These are phyloP conservation scores for Lepidurus apus DNA, from an alignment of 1,140 invertebrate species.

Conservation along the genomic window DNA sequence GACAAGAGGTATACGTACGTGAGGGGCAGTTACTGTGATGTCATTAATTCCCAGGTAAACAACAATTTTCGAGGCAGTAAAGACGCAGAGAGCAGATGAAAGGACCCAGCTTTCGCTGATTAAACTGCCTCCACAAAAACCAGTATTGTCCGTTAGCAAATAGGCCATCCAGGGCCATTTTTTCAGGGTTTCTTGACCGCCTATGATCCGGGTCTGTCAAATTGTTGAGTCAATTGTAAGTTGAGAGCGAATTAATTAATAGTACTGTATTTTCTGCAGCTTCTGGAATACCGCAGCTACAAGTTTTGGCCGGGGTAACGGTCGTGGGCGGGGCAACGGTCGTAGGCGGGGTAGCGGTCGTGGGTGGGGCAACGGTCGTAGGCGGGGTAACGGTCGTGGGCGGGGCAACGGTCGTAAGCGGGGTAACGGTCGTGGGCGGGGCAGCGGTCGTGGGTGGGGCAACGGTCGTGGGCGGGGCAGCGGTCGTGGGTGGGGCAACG, in stretches of 20 bases:
- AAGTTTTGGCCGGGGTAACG: too few relatives aligned
- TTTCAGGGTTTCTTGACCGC: background rate
- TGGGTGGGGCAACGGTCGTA: background rate
- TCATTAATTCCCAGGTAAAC: slow-evolving; percentile 23
- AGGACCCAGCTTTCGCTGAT: slow-evolving; percentile 46
- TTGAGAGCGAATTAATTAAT: background rate
- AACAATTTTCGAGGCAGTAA: too few relatives aligned
- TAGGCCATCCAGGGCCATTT: slow-evolving; percentile 31
- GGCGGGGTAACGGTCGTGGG: background rate
- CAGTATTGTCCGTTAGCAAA: slow-evolving; percentile 1
- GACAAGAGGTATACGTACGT: background rate
- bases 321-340: too few relatives aligned
- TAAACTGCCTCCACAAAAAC: slow-evolving; percentile 49
- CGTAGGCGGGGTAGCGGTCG: too few relatives aligned
- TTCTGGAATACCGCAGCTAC: too few relatives aligned
- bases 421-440: too few relatives aligned
- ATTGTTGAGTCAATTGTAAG: background rate
- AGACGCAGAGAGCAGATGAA: slow-evolving; percentile 48
- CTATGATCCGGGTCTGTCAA: slow-evolving; percentile 31
- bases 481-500: too few relatives aligned
- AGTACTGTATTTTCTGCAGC: too few relatives aligned
- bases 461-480: too few relatives aligned
- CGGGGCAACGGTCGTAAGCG: background rate
- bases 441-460: too few relatives aligned
- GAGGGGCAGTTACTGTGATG: background rate